These are phyloP conservation scores for Montipora cactus DNA, from an alignment of 64 coral and sea anemone genomes.

Conservation along the genomic window DNA sequence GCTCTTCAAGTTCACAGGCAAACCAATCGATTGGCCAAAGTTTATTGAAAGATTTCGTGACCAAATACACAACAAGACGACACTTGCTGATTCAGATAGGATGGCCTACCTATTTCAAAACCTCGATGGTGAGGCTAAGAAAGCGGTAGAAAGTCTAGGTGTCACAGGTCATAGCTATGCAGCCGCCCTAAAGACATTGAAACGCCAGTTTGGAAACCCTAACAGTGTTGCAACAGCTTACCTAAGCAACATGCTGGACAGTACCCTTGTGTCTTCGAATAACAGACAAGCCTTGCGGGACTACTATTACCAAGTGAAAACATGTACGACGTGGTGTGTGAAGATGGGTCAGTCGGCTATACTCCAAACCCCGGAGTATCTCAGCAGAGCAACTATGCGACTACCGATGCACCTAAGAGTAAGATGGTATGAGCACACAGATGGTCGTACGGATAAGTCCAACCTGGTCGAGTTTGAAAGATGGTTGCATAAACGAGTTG, in stretches of 20 bases:
- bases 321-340: not conserved
- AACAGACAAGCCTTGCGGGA: not conserved
- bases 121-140: not conserved
- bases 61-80: conserved; percentile 35
- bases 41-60: conserved; percentile 21
- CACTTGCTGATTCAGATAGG: conserved; percentile 34
- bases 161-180: conserved; percentile 20
- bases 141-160: conserved; percentile 32
- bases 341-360: conserved; percentile 15
- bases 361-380: not conserved
- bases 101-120: conserved; percentile 23
- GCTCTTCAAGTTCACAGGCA: not conserved
- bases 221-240: conserved; percentile 19
- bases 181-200: conserved; percentile 6
- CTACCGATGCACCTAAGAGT: too few relatives aligned
- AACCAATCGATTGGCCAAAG: not conserved
- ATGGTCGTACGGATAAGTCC: too few relatives aligned
- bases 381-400: too few relatives aligned
- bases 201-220: conserved; percentile 26
- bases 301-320: not conserved
- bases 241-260: not conserved
- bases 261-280: not conserved
- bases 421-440: too few relatives aligned
- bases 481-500: too few relatives aligned
- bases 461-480: too few relatives aligned